These are phyloP conservation scores for Pseudobourletiella spinata DNA, from an alignment of 1,140 invertebrate species.

Conservation along the genomic window DNA sequence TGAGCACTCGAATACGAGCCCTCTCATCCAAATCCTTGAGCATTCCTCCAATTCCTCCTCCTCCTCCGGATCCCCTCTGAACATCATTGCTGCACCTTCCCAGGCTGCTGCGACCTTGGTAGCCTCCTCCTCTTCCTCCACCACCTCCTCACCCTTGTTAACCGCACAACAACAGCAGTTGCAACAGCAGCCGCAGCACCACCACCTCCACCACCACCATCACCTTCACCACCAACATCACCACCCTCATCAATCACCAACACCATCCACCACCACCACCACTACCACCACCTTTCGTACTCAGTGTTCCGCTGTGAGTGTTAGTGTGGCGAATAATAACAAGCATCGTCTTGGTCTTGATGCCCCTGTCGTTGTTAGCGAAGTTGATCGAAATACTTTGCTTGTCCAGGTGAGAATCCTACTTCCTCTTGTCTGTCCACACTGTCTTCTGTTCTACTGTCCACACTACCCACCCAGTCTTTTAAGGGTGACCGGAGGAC, in stretches of 20 bases:
- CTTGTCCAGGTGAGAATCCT: constrained; percentile 21
- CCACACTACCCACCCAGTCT: background rate
- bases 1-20: background rate
- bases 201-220: background rate
- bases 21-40: background rate
- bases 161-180: background rate
- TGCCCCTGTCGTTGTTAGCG: constrained; percentile 8
- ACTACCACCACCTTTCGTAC: no score
- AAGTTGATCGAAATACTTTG: constrained; percentile 16
- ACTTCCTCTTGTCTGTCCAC: no score
- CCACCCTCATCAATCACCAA: background rate
- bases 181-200: background rate
- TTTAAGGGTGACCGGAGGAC: no score
- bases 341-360: constrained; percentile 12
- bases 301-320: background rate
- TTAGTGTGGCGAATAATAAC: background rate
- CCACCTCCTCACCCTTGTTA: background rate
- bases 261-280: background rate
- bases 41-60: constrained; percentile 1
- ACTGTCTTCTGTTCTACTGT: background rate
- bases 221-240: background rate
- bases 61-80: background rate
- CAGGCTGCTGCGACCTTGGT: no score
- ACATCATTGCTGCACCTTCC: no score
- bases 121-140: background rate